phyloP scores from a whole-genome alignment of 2,797 vertebrate species.

The Acanthurus tractus region DNA sequence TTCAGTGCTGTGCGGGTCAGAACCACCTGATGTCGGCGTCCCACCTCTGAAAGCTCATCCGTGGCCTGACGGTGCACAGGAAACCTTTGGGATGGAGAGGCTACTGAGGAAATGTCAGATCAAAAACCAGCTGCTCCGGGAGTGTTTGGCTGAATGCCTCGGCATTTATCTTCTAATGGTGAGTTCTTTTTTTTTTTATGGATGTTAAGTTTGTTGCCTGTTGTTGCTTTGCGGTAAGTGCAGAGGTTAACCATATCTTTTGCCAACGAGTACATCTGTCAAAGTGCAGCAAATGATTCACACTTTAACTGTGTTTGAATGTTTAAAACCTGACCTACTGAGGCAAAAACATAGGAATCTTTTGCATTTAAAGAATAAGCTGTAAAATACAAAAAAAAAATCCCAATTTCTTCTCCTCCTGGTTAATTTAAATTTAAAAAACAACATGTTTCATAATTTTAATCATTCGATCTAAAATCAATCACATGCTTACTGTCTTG shows the following conservation, averaged over 20 bases:
- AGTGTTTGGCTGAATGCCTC: conserved; percentile 85
- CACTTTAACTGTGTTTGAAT: not conserved
- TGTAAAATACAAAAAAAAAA: too few species aligned
- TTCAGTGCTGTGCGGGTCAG: conserved; percentile 15
- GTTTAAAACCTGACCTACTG: too few species aligned
- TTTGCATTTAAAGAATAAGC: too few species aligned
- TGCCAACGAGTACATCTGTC: not conserved
- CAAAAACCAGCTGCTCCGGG: conserved; percentile 74
- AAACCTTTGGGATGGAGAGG: conserved; percentile 68
- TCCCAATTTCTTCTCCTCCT: too few species aligned
- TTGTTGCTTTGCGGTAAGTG: not conserved
- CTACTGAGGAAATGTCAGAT: conserved; percentile 76
- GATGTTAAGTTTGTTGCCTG: not conserved
- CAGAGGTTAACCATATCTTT: not conserved
- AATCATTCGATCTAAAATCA: not conserved
- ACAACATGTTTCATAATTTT: too few species aligned
- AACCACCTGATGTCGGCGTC: not conserved
- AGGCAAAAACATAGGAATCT: too few species aligned
- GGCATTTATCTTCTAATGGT: conserved; percentile 85
- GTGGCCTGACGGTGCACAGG: conserved; percentile 13
- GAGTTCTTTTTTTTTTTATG: conserved; percentile 56
- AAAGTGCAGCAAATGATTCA: conserved; percentile 1
- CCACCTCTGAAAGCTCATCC: conserved; percentile 15
- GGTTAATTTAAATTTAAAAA: too few species aligned
- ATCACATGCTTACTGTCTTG: not conserved